A percentile compares a stretch with the other conserved stretches of the same genome.
phyloP scores from a whole-genome alignment of 2,113 vertebrate genomes.

The Oriolus oriolus region DNA sequence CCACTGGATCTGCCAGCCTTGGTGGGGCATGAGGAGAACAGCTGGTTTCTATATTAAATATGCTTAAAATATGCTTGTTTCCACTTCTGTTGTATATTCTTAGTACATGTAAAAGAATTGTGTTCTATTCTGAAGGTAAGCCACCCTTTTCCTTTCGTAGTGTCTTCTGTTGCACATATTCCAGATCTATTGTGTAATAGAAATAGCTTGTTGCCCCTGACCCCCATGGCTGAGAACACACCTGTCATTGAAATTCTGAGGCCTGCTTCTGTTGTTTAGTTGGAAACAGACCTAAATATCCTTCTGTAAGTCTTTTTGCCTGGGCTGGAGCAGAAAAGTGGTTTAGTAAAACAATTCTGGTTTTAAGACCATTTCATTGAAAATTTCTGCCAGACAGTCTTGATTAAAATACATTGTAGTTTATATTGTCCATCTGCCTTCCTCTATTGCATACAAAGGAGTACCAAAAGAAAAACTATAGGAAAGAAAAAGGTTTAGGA shows the following conservation, averaged over 20 bases:
- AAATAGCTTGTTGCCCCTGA: fast-evolving
- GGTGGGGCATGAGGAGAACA: neutral
- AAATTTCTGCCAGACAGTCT: neutral
- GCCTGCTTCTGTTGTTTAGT: neutral
- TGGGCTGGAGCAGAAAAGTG: neutral
- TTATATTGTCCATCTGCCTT: neutral
- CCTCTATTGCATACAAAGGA: neutral
- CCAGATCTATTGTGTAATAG: neutral
- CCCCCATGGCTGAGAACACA: neutral
- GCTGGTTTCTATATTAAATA: neutral
- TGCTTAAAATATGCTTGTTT: neutral
- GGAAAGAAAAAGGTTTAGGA: neutral
- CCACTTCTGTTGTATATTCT: neutral
- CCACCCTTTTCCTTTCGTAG: neutral
- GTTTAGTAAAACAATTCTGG: neutral
- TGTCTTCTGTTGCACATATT: neutral
- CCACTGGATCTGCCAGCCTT: neutral
- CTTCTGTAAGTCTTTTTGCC: neutral
- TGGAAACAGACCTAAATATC: neutral
- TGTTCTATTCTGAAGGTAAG: neutral
- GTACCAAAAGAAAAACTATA: neutral
- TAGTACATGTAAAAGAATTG: neutral
- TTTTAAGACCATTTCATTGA: neutral
- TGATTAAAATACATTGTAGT: neutral
- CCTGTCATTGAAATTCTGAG: neutral